Evolutionary conservation across 2,113 vertebrate species (phyloP).

Genomic region (Onychostruthus taczanowskii): DNA sequence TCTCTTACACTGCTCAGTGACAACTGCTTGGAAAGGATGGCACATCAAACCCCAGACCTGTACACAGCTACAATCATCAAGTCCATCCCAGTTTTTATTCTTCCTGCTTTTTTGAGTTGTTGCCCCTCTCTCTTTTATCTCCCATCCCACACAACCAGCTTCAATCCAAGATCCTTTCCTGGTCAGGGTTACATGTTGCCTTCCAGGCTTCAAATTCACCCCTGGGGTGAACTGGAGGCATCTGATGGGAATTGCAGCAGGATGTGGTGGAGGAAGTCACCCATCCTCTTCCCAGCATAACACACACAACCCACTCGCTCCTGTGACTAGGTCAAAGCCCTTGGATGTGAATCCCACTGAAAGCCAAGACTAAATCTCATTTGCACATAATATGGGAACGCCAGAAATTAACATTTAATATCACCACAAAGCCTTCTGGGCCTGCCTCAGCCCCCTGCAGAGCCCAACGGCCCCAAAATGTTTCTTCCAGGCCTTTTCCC

Average conservation of each 20-base stretch:
- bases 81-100: background rate
- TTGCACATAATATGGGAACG: conserved; percentile 11
- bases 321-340: conserved; percentile 19
- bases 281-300: background rate
- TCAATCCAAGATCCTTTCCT: background rate
- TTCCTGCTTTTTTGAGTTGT: background rate
- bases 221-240: background rate
- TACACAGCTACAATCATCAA: background rate
- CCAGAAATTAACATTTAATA: conserved; percentile 72
- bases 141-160: background rate
- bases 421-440: conserved; percentile 63
- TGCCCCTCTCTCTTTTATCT: background rate
- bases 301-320: background rate
- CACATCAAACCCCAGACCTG: background rate
- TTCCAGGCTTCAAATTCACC: background rate
- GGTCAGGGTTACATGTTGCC: background rate
- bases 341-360: background rate
- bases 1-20: background rate
- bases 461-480: conserved; percentile 30
- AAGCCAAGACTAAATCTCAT: conserved; percentile 63
- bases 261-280: background rate
- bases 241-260: background rate
- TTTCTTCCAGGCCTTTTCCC: conserved; percentile 22
- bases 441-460: conserved; percentile 36
- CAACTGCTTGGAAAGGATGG: background rate